Evolutionary conservation across 2,888 invertebrate genomes (phyloP), one percentile per base, ranked within the genome.

Genomic region (Crepidodera aurea): DNA sequence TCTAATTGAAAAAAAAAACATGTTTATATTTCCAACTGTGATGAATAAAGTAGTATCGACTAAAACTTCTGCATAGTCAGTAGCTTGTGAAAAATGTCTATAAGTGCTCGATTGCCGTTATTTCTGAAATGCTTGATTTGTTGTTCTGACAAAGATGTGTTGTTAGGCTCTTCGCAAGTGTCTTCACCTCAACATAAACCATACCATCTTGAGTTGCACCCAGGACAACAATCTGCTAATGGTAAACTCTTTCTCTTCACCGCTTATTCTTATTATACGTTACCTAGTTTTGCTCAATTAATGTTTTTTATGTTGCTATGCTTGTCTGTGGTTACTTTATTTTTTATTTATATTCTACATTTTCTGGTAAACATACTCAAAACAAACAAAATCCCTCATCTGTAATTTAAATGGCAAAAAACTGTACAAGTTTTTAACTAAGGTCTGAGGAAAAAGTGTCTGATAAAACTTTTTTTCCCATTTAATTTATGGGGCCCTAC

Each of bases 191-290:
- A 80, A 75, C 80, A 82, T 73, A 82, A 82, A 76, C 82, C 82
- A 69, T 79, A 80, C 73, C 80, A 81, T 71, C 79, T 82, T 73
- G 81, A 82, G 74, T 77, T 82, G 77, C 83, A 83, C 81, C 84
- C 84, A 82, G 82, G 82, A 79, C 82, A 82, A 75, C 81, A 81
- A 40, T 92, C 92, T 84, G 86, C 89, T 83, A 92, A 92, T 85
- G 92, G 92, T 92, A 90, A 90, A 89, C 85, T 82, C 78, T 77
- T 76, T 76, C 61, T 63, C 60, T 62, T 66, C 65, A 64, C 54
- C 44, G 57, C 57, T 32, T 57, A 46, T 40, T 53, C 15, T 27
- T 60, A 27, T 27, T 60, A 27, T 7, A n/a, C n/a, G 12, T 22
- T 57, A 6, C 25, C n/a, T 54, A 50, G 50, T 63, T 60, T 56